Evolutionary conservation across 92 coral and sea anemone genomes (phyloP), one percentile per base, ranked within the genome.

Genomic region (Palythoa grandiflora): DNA sequence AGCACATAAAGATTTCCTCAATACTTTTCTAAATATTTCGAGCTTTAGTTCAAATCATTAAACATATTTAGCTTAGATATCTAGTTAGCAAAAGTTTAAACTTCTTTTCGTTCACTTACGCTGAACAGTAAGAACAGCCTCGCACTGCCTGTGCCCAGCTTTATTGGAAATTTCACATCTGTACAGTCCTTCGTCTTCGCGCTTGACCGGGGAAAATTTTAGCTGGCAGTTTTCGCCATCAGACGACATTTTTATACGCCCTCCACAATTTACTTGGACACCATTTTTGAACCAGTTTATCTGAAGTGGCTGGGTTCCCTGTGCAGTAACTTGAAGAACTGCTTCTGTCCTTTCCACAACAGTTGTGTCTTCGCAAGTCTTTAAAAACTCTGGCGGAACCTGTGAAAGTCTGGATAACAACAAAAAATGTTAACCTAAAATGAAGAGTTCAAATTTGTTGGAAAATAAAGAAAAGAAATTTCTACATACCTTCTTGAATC

Each of bases 171-270:
- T 92, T 20, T 90, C 95, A 91, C 99, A 97, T 88, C 92, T 94
- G 91, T 97, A 97, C 59, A 96, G 94, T 83, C 99, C 99, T 65
- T 97, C 97, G 79, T 97, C 99, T 68, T 89, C 94, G n/a, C 87
- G 75, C 83, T 95, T 96, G 44, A 95, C 94, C 0, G 96, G 93
- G 14, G 89, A 88, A 15, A 95, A 89, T 86, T 91, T 93, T 57
- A 95, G 88, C 38, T 93, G 84, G 50, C 98, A 95, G 15, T 88
- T 90, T 68, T 95, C 96, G 6, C 98, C 98, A 53, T 95, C 98
- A 8, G 96, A 93, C 14, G 98, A 95, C 98, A 95, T 93, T 83
- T 95, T 95, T 35, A 92, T 65, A 55, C 96, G 98, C 17, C 89
- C 94, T 21, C 97, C 98, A 68, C 94, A 95, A 65, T 90, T 92